phyloP scores from a whole-genome alignment of 2,888 invertebrate species.

The Lutraria lutraria region DNA sequence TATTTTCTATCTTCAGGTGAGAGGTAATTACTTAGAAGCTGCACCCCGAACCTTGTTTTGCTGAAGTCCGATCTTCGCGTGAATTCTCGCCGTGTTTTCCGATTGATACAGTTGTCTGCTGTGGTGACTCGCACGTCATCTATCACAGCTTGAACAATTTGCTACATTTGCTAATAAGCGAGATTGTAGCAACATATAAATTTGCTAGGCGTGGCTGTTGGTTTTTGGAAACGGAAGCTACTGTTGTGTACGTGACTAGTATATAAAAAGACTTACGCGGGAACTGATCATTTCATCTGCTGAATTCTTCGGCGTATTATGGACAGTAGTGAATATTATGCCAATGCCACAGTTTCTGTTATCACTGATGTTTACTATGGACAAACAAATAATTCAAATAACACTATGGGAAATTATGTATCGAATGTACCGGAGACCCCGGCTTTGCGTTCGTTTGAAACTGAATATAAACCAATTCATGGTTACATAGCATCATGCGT shows the following conservation, averaged over 20 bases:
- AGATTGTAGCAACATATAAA: neutral
- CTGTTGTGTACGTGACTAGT: neutral
- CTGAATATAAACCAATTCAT: conserved; percentile 89
- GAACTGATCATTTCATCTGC: neutral
- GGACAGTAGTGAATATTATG: conserved; percentile 55
- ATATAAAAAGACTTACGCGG: neutral
- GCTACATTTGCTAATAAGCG: neutral
- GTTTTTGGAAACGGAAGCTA: neutral
- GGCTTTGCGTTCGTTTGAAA: conserved; percentile 68
- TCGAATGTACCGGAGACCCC: conserved; percentile 57
- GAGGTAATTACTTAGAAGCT: neutral
- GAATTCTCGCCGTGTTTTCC: neutral
- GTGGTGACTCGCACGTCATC: neutral
- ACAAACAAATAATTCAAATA: conserved; percentile 50
- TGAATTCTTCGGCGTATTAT: conserved; percentile 46
- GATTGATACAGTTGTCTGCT: neutral
- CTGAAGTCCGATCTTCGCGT: neutral
- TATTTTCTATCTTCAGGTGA: neutral
- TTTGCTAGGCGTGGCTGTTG: neutral
- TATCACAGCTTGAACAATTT: neutral
- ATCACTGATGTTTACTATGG: conserved; percentile 56
- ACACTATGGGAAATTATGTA: conserved; percentile 70
- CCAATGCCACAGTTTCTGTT: conserved; percentile 55
- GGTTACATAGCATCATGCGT: conserved; percentile 95
- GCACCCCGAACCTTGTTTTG: neutral